Base-by-base conservation (phyloP, 2,797 vertebrate species). In the Sandelia bainsii region DNA sequence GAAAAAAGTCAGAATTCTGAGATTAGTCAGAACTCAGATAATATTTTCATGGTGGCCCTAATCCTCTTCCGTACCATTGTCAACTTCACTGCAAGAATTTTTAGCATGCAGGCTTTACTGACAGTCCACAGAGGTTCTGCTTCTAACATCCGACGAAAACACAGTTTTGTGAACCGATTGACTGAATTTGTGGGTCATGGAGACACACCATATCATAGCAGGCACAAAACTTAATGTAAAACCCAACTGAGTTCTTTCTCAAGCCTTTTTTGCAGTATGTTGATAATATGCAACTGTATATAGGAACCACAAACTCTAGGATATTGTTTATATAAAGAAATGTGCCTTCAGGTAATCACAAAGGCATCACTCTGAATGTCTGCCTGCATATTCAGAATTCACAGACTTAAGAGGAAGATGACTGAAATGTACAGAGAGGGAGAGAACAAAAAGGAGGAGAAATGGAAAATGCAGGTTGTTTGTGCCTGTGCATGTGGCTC, bases 341-440 rank as follows among this genome's bases (percentile, higher is more conserved):
- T 68, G 48, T 79, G 60, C 23, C 82, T 75, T 29, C 68, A 44
- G 72, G 77, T 79, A 87, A 83, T 90, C 89, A 80, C 81, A 86
- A 86, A 89, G 75, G 71, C 70, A 69, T 67, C 76, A 79, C 62
- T 77, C 62, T 57, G 62, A 45, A 49, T 62, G 77, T 79, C 59
- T 67, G 67, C 23, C 62, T 81, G 64, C 42, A 69, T 69, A 79
- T 84, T 80, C 59, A 75, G 69, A 42, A 78, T 40, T 52, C 73
- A 46, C 50, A 37, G 62, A 79, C 64, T 69, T 72, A 46, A 68
- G 72, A 80, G 65, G 58, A 44, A 61, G 44, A 65, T 34, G 76
- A 78, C 37, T 52, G 56, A 82, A 70, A 67, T 22, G 49, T 53
- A 42, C 48, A 74, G 20, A 63, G 62, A 51, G n/a, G 1, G 12